Evolutionary conservation across 53 echinoderm and acorn worm genomes (phyloP).

Genomic region (Paelopatides confundens): DNA sequence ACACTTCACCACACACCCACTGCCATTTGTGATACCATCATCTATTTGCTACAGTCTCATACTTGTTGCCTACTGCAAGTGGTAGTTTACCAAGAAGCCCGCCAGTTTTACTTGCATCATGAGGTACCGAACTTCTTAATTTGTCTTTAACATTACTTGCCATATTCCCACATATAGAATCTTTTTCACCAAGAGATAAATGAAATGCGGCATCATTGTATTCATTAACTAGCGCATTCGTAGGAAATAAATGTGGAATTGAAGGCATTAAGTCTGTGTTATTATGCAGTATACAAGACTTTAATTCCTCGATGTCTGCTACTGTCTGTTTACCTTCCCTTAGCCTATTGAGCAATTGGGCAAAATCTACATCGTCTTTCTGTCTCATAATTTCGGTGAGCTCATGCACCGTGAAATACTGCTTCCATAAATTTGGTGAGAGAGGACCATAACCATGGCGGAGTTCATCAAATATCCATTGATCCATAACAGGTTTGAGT

Average conservation of each 20-base stretch:
- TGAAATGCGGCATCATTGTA: background rate
- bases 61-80: background rate
- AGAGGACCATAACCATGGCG: conserved; percentile 50
- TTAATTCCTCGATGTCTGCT: background rate
- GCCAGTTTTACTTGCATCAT: conserved; percentile 17
- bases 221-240: conserved; percentile 21
- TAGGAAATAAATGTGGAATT: conserved; percentile 15
- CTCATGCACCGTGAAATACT: conserved; percentile 4
- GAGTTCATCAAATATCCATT: conserved; percentile 37
- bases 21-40: conserved; percentile 57
- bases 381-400: conserved; percentile 33
- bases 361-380: conserved; percentile 30
- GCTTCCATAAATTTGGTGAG: background rate
- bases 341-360: conserved; percentile 23
- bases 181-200: background rate
- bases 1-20: background rate
- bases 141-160: background rate
- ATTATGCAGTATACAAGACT: background rate
- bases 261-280: background rate
- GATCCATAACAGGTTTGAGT: conserved; percentile 54
- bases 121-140: background rate
- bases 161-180: conserved; percentile 9
- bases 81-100: conserved; percentile 6
- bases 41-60: conserved; percentile 42
- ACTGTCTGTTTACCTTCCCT: conserved; percentile 19